Evolutionary conservation across 2,113 vertebrate species (phyloP), one percentile per base, ranked within the genome.

Genomic region (Gopherus flavomarginatus): DNA sequence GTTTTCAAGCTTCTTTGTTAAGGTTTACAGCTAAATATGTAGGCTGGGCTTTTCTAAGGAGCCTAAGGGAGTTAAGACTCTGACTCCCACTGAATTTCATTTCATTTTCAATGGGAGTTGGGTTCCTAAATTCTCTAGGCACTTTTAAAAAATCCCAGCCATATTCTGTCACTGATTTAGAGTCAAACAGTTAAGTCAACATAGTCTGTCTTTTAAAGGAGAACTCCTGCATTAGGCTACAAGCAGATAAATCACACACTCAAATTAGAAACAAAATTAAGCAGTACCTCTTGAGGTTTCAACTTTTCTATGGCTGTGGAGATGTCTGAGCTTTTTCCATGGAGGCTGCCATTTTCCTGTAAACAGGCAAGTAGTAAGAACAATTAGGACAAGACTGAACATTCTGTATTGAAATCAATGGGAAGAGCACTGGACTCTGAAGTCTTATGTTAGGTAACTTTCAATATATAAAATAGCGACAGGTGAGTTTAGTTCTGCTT

Each of bases 251-350:
- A 85, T 2, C 14, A 53, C 38, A 93, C 35, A 91, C 10, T 69
- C 49, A 57, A 2, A 49, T 49, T 72, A 72, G 19, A 75, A 80
- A 86, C 86, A 85, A 85, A 8, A 89, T 0, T 82, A 94, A 88
- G 5, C 13, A 14, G 53, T 95, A 98, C 97, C 97, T 97, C 97
- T 94, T 98, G 97, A 59, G 97, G 90, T 97, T 98, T 98, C 96
- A 98, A 95, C 84, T 98, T 98, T 17, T 98, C 97, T 31, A 98
- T 97, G 65, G 97, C 97, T 7, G 97, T 95, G 42, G 97, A 96
- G 38, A 98, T 95, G n/a, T 97, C 97, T 79, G 97, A 97, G 89
- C 89, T 97, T 96, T 98, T 98, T 44, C 97, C 97, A 95, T 97
- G 97, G 83, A 98, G 96, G 56, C 94, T 97, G 81, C 97, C 97